These are phyloP conservation scores for Cepaea hortensis DNA, from an alignment of 2,888 invertebrate species.

Conservation along the genomic window DNA sequence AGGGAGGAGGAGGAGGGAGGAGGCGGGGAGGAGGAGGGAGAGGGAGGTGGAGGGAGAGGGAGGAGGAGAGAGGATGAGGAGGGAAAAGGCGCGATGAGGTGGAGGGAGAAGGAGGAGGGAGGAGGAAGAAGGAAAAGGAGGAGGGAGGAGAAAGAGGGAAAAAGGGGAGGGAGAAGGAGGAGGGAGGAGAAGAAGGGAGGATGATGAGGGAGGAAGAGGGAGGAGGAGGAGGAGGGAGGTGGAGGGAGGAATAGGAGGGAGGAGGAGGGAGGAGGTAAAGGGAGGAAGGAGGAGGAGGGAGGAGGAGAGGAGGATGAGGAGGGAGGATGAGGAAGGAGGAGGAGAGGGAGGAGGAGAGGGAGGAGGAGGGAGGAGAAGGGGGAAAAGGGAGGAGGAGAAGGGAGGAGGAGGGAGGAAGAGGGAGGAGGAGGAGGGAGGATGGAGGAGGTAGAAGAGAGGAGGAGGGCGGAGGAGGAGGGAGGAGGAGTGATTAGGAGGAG, in stretches of 20 bases:
- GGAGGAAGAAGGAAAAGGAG: neutral
- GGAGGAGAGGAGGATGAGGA: neutral
- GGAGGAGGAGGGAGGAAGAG: neutral
- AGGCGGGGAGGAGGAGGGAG: neutral
- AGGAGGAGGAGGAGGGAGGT: neutral
- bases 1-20: neutral
- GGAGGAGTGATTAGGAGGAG: no score
- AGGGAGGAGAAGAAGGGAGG: neutral
- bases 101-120: neutral
- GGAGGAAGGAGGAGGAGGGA: neutral
- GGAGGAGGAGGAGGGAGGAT: no score
- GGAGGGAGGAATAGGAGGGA: no score
- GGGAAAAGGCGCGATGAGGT: neutral
- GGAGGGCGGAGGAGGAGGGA: no score
- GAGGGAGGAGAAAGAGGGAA: neutral
- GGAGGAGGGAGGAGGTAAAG: neutral
- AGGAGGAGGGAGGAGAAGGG: no score
- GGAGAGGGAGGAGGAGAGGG: no score
- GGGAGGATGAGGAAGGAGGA: neutral
- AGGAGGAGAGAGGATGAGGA: neutral
- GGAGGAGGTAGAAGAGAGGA: no score
- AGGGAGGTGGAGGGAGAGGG: neutral
- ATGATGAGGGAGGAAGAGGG: no score
- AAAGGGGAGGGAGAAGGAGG: neutral
- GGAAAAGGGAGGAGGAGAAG: neutral